Evolutionary conservation across 2,888 invertebrate genomes (phyloP).

Genomic region (Trissolcus brochymenae): DNA sequence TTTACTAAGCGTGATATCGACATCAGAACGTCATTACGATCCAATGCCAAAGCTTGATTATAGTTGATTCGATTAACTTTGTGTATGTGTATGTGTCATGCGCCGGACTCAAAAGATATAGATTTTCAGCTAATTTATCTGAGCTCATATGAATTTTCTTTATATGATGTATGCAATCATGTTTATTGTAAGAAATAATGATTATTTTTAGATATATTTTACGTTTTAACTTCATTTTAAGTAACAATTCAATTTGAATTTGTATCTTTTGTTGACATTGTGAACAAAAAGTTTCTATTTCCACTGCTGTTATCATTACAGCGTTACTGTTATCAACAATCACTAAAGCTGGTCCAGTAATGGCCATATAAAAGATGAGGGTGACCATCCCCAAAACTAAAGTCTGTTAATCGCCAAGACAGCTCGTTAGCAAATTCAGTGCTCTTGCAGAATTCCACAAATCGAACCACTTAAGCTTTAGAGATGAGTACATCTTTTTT

Average conservation of each 20-base stretch:
- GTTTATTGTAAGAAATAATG: too few species aligned
- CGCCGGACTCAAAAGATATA: constrained; percentile 34
- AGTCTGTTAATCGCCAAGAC: constrained; percentile 68
- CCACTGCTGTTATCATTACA: too few species aligned
- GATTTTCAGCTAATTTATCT: constrained; percentile 35
- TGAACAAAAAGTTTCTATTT: neutral
- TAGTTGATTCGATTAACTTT: constrained; percentile 59
- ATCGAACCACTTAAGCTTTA: constrained; percentile 36
- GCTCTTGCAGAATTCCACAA: constrained; percentile 61
- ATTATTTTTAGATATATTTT: too few species aligned
- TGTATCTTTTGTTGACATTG: too few species aligned
- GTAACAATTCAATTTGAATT: too few species aligned
- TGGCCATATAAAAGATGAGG: constrained; percentile 67
- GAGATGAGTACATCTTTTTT: constrained; percentile 37
- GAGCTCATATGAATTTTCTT: constrained; percentile 15
- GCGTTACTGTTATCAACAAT: neutral
- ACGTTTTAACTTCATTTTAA: too few species aligned
- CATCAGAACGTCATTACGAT: constrained; percentile 60
- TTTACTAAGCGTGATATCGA: constrained; percentile 64
- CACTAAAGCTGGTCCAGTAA: too few species aligned
- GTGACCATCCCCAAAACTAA: constrained; percentile 66
- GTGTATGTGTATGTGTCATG: constrained; percentile 17
- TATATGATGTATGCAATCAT: too few species aligned
- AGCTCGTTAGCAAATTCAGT: constrained; percentile 72
- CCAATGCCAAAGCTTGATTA: constrained; percentile 62